These are phyloP conservation scores for Rhyacophila brunnea DNA, from an alignment of 1,140 invertebrate species.

Conservation along the genomic window DNA sequence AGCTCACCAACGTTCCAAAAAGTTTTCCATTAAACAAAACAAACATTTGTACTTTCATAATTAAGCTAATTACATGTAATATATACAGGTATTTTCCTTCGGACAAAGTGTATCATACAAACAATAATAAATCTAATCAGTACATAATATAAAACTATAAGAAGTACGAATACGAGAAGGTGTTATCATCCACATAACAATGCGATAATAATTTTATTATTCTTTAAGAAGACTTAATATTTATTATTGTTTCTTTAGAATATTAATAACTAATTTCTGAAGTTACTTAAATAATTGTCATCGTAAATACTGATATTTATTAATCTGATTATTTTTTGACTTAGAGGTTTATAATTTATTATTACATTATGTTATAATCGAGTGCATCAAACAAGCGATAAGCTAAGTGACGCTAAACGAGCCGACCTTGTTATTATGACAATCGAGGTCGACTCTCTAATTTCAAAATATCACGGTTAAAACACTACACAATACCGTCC, in stretches of 20 bases:
- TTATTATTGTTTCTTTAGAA: conserved; percentile 1
- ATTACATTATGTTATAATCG: not conserved
- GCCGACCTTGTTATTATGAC: not conserved
- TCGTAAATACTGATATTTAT: not conserved
- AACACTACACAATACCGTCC: not conserved
- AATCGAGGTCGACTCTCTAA: not conserved
- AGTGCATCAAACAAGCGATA: not conserved
- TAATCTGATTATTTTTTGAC: conserved; percentile 1
- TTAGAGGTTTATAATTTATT: conserved; percentile 1
- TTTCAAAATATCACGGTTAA: conserved; percentile 1
- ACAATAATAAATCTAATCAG: conserved; percentile 33
- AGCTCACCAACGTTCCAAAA: conserved; percentile 21
- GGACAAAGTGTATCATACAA: conserved; percentile 12
- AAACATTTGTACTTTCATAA: conserved; percentile 34
- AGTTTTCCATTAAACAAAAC: conserved; percentile 31
- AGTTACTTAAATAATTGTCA: too few relatives aligned
- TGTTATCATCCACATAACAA: too few relatives aligned
- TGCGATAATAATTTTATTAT: not conserved
- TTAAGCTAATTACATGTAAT: conserved; percentile 28
- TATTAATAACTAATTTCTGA: not conserved
- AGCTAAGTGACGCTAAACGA: not conserved
- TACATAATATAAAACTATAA: conserved; percentile 16
- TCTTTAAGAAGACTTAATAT: not conserved
- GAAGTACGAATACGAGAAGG: too few relatives aligned
- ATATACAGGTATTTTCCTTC: conserved; percentile 5